phyloP scores from a whole-genome alignment of 1,140 invertebrate genomes.

The Vanessa atalanta region DNA sequence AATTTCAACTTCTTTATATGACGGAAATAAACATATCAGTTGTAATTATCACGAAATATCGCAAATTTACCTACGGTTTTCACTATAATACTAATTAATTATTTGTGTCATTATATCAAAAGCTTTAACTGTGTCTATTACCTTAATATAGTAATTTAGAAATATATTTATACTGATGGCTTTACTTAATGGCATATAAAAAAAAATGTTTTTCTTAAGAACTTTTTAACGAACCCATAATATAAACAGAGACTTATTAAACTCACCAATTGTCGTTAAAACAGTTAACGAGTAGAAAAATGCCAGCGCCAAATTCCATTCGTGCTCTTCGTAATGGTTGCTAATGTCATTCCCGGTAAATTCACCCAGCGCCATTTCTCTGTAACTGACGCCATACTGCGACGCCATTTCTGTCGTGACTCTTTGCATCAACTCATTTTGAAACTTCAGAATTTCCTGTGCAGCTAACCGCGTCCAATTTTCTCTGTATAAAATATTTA shows the following conservation, averaged over 20 bases:
- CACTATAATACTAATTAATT: background rate
- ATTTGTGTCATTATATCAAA: too few species aligned
- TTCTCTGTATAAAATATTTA: slow-evolving; percentile 96
- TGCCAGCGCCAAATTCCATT: slow-evolving; percentile 96
- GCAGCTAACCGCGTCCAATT: slow-evolving; percentile 92
- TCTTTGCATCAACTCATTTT: slow-evolving; percentile 91
- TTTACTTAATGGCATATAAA: too few species aligned
- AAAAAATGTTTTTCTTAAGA: background rate
- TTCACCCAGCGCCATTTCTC: slow-evolving; percentile 78
- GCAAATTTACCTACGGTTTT: too few species aligned
- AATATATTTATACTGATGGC: too few species aligned
- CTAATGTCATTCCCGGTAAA: slow-evolving; percentile 61
- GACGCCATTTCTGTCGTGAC: slow-evolving; percentile 87
- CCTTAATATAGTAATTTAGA: too few species aligned
- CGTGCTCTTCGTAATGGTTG: slow-evolving; percentile 82
- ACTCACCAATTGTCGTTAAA: slow-evolving; percentile 97
- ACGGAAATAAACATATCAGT: background rate
- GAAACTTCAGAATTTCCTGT: slow-evolving; percentile 81
- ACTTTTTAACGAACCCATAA: background rate
- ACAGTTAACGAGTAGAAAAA: slow-evolving; percentile 98
- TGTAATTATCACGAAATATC: too few species aligned
- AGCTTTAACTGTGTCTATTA: too few species aligned
- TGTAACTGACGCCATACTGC: slow-evolving; percentile 78
- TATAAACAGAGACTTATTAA: background rate
- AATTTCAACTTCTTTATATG: background rate